Evolutionary conservation across 2,888 invertebrate species (phyloP), one percentile per base, ranked within the genome.

Genomic region (Drosophila atripex): DNA sequence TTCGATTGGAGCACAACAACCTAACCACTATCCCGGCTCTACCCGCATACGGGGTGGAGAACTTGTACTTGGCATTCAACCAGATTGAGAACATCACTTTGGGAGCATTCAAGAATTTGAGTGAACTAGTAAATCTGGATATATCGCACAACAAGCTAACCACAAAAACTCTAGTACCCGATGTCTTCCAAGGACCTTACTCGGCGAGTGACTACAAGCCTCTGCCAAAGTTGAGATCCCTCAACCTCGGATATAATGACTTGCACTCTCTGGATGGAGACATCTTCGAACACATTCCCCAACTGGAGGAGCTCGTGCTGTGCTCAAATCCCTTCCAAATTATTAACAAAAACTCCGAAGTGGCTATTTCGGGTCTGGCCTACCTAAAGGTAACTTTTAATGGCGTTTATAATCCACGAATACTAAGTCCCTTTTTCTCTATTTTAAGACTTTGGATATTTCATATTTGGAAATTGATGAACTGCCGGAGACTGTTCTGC

Each of bases 231-330:
- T 32, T 91, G 8, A 86, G 68, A 41, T 84, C 86, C 30, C 59
- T 92, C 0, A 82, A 94, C 83, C 91, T 97, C 66, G 94, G 94
- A 0, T 90, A 94, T 87, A 97, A 97, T 89, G 92, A 93, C 21
- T 90, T 97, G 0, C 95, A 95, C 78, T 93, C 94, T 0, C 89
- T 97, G n/a, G 89, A 95, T 82, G 93, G 92, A 52, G 95, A 96
- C 86, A 82, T 96, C 1, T 97, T 98, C 89, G 95, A 95, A 78
- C 96, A 97, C 86, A 90, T 95, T 3, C 93, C 94, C 0, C 92
- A 93, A 50, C 88, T 98, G 38, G 94, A 94, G 75, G 93, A 93
- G 12, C 90, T 98, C 50, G 93, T 94, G 78, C 91, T 98, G 23
- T 94, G 94, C 71, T 93, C 94, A n/a, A 98, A 98, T 90, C 95